These are phyloP conservation scores for Microctonus aethiopoides DNA, from an alignment of 2,888 invertebrate genomes.

Conservation along the genomic window DNA sequence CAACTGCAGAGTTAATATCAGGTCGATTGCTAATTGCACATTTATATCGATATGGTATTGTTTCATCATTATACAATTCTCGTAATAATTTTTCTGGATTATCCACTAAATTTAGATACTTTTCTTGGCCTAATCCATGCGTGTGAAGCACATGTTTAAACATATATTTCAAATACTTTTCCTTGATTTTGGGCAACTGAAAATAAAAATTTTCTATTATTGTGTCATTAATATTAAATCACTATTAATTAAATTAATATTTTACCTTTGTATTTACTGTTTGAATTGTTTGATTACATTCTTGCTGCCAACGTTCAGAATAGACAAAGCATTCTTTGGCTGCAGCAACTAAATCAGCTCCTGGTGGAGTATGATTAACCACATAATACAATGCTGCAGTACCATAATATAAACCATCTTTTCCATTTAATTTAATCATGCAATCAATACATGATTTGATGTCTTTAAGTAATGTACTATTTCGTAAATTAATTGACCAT, in stretches of 20 bases:
- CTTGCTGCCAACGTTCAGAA: constrained; percentile 63
- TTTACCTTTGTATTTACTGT: constrained; percentile 42
- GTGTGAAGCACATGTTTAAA: constrained; percentile 68
- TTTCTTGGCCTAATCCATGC: constrained; percentile 64
- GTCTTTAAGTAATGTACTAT: constrained; percentile 50
- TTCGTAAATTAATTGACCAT: constrained; percentile 51
- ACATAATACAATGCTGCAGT: constrained; percentile 63
- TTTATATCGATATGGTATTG: constrained; percentile 64
- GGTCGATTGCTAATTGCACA: constrained; percentile 58
- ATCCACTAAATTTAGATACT: constrained; percentile 65
- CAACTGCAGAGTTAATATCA: constrained; percentile 69
- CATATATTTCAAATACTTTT: constrained; percentile 67
- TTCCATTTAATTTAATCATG: constrained; percentile 48
- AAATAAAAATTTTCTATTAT: constrained; percentile 1
- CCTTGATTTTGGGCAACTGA: constrained; percentile 63
- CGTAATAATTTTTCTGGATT: constrained; percentile 66
- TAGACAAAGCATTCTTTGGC: constrained; percentile 68
- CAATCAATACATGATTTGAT: constrained; percentile 54
- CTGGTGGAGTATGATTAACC: constrained; percentile 64
- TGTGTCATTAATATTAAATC: neutral
- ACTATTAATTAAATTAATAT: neutral
- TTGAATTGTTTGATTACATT: constrained; percentile 41
- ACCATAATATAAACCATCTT: constrained; percentile 52
- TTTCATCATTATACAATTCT: constrained; percentile 68
- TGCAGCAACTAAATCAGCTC: constrained; percentile 69